A percentile compares a stretch with the other conserved stretches of the same genome.
Conservation (phyloP, 2,888 invertebrate genomes). For the Lycia hirtaria region DNA sequence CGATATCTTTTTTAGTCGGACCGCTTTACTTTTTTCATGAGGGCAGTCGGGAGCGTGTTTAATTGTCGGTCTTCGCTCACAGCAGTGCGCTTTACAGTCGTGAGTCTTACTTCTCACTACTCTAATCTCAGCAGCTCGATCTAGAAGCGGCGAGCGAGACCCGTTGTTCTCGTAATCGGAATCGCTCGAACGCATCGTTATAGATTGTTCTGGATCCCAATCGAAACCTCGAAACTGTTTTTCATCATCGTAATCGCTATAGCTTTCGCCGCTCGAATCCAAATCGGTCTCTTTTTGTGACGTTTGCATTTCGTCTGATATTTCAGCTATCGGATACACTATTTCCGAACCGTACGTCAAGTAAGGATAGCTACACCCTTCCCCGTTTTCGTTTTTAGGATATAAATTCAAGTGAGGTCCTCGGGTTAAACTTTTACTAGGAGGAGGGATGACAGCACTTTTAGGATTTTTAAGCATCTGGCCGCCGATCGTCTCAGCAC, state of each 20-base stretch:
- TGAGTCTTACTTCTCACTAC: slow-evolving; percentile 73
- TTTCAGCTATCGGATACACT: slow-evolving; percentile 94
- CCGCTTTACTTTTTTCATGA: slow-evolving; percentile 72
- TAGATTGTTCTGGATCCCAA: slow-evolving; percentile 80
- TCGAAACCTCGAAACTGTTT: slow-evolving; percentile 83
- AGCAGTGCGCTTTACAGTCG: slow-evolving; percentile 72
- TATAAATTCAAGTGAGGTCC: slow-evolving; percentile 90
- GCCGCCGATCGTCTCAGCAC: slow-evolving; percentile 91
- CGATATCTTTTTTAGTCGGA: slow-evolving; percentile 74
- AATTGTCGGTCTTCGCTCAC: slow-evolving; percentile 65
- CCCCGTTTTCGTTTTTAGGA: slow-evolving; percentile 87
- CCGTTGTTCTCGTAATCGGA: slow-evolving; percentile 89
- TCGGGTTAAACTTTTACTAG: slow-evolving; percentile 88
- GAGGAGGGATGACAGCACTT: slow-evolving; percentile 87
- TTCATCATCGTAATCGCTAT: slow-evolving; percentile 87
- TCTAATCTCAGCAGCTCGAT: slow-evolving; percentile 77
- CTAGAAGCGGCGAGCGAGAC: slow-evolving; percentile 88
- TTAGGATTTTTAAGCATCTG: slow-evolving; percentile 88
- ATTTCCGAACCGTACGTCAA: slow-evolving; percentile 90
- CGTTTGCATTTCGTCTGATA: slow-evolving; percentile 91
- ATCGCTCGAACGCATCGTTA: slow-evolving; percentile 84
- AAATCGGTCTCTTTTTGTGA: slow-evolving; percentile 87
- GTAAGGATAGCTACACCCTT: slow-evolving; percentile 91
- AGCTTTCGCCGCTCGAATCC: slow-evolving; percentile 86
- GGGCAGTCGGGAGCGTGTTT: slow-evolving; percentile 48